Evolutionary conservation across 2,888 invertebrate species (phyloP).

Genomic region (Drosophila flavopinicola): DNA sequence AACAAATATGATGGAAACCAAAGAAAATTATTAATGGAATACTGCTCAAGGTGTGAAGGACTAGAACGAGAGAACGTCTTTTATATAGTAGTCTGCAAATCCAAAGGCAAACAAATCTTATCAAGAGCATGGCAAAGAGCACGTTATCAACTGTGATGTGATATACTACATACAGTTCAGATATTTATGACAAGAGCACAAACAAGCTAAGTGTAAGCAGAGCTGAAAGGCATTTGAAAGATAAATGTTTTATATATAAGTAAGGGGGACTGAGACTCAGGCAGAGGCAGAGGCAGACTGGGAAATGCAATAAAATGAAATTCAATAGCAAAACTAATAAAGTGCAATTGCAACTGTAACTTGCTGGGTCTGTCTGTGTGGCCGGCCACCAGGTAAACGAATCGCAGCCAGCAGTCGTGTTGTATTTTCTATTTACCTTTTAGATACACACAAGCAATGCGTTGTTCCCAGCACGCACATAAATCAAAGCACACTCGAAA

Average conservation of each 20-base stretch:
- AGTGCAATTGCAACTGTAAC: conserved; percentile 61
- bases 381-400: conserved; percentile 39
- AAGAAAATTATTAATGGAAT: too few species aligned
- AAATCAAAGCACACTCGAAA: conserved; percentile 80
- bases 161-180: conserved; percentile 4
- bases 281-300: conserved; percentile 2
- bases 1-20: too few species aligned
- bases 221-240: conserved; percentile 34
- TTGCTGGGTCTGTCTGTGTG: background rate
- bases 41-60: too few species aligned
- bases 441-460: conserved; percentile 14
- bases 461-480: conserved; percentile 60
- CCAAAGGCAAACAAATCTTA: background rate
- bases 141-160: conserved; percentile 10
- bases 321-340: conserved; percentile 80
- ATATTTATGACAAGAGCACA: conserved; percentile 12
- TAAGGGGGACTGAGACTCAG: too few species aligned
- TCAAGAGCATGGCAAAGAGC: background rate
- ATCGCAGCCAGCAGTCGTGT: background rate
- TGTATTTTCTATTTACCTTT: conserved; percentile 45
- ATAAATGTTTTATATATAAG: conserved; percentile 34
- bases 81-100: background rate
- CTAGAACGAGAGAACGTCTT: too few species aligned
- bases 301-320: conserved; percentile 66
- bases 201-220: background rate